phyloP scores from a whole-genome alignment of 2,797 vertebrate species.

The Melopsittacus undulatus region DNA sequence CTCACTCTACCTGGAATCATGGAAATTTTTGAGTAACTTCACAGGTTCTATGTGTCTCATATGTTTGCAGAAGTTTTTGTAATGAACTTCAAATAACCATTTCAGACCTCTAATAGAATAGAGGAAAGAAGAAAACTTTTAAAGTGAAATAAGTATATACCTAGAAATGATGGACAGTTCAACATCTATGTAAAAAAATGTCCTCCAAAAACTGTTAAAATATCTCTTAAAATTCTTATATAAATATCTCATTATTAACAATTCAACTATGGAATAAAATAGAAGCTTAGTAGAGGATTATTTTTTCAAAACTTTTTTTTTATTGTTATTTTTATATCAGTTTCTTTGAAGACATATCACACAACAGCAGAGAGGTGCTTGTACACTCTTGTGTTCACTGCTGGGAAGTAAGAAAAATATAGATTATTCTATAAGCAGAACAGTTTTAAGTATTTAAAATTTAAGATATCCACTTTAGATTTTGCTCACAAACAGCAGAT shows the following conservation, averaged over 20 bases:
- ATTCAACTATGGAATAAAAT: not conserved
- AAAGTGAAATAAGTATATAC: not conserved
- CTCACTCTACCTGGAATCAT: not conserved
- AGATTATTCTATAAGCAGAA: not conserved
- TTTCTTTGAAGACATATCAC: not conserved
- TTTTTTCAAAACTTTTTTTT: not conserved
- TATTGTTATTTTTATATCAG: not conserved
- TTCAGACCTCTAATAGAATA: not conserved
- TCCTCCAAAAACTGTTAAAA: not conserved
- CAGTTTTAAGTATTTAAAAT: constrained; percentile 1
- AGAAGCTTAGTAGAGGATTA: not conserved
- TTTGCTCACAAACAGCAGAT: not conserved
- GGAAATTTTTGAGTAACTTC: not conserved
- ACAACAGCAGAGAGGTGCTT: not conserved
- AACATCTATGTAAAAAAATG: not conserved
- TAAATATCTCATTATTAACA: not conserved
- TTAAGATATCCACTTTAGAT: not conserved
- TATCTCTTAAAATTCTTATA: not conserved
- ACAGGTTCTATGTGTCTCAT: not conserved
- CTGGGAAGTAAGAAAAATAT: not conserved
- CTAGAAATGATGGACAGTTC: not conserved
- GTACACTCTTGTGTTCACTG: not conserved
- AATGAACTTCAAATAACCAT: not conserved
- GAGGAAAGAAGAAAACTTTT: not conserved
- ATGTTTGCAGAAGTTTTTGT: not conserved